phyloP scores from a whole-genome alignment of 2,113 vertebrate species.

The Phyllostomus hastatus region DNA sequence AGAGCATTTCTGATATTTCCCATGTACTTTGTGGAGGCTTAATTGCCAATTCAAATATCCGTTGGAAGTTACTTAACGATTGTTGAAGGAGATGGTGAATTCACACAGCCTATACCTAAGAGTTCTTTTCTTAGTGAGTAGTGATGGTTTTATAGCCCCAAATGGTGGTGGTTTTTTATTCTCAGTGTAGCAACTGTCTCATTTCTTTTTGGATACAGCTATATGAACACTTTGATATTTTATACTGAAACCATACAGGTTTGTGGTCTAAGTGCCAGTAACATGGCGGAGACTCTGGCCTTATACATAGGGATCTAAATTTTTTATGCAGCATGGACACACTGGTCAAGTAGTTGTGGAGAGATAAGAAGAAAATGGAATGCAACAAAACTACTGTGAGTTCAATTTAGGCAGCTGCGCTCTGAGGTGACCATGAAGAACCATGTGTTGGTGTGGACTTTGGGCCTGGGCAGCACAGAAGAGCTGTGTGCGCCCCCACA shows the following conservation, averaged over 20 bases:
- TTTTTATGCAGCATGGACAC: slow-evolving; percentile 44
- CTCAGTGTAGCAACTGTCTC: slow-evolving; percentile 73
- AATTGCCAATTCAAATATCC: slow-evolving; percentile 66
- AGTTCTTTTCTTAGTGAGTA: slow-evolving; percentile 49
- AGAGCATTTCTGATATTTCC: slow-evolving; percentile 80
- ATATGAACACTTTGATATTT: slow-evolving; percentile 76
- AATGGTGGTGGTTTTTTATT: slow-evolving; percentile 64
- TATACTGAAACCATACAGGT: slow-evolving; percentile 78
- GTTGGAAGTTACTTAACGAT: slow-evolving; percentile 43
- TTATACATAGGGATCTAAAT: slow-evolving; percentile 47
- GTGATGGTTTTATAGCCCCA: slow-evolving; percentile 70
- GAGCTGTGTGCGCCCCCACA: slow-evolving; percentile 53
- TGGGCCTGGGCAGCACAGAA: slow-evolving; percentile 38
- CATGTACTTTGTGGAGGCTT: slow-evolving; percentile 78
- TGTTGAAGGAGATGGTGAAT: slow-evolving; percentile 55
- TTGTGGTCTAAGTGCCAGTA: slow-evolving; percentile 75
- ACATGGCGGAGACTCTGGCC: slow-evolving; percentile 62
- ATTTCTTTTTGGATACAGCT: slow-evolving; percentile 71
- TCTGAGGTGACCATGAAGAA: not conserved
- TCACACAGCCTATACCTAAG: slow-evolving; percentile 64
- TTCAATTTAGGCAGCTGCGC: not conserved
- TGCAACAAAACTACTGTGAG: slow-evolving; percentile 35
- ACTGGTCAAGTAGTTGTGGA: slow-evolving; percentile 12
- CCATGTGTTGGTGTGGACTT: not conserved
- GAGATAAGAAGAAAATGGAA: slow-evolving; percentile 35